Conservation (phyloP, 2,888 invertebrate species). For the Agrochola circellaris region DNA sequence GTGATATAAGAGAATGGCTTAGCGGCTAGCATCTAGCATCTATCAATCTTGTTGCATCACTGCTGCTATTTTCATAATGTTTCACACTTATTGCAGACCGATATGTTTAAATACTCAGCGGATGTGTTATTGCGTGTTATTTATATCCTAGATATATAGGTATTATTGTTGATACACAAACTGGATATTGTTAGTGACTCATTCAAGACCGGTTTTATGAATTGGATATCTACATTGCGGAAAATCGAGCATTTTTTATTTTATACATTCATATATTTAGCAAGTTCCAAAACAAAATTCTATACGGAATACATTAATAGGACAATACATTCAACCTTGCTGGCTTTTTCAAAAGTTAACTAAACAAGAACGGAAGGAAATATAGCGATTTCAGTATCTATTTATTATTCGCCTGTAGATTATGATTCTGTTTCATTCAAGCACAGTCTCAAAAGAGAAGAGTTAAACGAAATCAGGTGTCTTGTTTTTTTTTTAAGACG, state of each 20-base stretch:
- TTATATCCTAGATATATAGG: constrained; percentile 17
- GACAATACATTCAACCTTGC: too few relatives aligned
- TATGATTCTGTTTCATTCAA: constrained; percentile 35
- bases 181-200: constrained; percentile 43
- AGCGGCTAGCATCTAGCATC: constrained; percentile 21
- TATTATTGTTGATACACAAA: constrained; percentile 24
- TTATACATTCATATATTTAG: constrained; percentile 3
- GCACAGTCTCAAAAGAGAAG: constrained; percentile 13
- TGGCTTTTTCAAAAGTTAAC: background rate
- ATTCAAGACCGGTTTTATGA: constrained; percentile 41
- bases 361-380: background rate
- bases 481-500: constrained; percentile 19
- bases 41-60: constrained; percentile 48
- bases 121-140: constrained; percentile 47
- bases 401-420: background rate
- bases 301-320: background rate
- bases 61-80: constrained; percentile 63
- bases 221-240: constrained; percentile 16
- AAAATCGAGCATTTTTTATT: constrained; percentile 17
- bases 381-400: background rate
- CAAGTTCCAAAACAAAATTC: background rate
- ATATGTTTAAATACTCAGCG: constrained; percentile 41
- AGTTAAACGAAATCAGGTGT: background rate
- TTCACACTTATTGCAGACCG: constrained; percentile 60
- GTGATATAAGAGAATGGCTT: constrained; percentile 59